phyloP scores from a whole-genome alignment of 2,888 invertebrate genomes.

The Acleris laterana region DNA sequence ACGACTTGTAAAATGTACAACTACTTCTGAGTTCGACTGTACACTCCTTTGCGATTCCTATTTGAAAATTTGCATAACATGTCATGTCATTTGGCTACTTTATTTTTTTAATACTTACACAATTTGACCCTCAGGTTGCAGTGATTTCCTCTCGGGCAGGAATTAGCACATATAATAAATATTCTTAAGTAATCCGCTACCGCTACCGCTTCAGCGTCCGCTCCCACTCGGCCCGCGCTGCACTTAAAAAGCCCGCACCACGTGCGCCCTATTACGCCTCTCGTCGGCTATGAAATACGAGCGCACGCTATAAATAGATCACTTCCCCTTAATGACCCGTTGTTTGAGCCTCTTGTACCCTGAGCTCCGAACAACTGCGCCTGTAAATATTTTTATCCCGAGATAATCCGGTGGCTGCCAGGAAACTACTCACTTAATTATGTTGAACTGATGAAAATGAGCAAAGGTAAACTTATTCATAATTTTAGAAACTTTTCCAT shows the following conservation, averaged over 20 bases:
- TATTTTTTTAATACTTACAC: too few relatives aligned
- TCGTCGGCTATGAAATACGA: constrained; percentile 74
- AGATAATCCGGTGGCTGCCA: constrained; percentile 30
- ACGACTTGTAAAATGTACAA: too few relatives aligned
- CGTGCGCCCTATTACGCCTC: constrained; percentile 76
- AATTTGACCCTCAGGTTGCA: too few relatives aligned
- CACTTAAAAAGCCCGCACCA: constrained; percentile 49
- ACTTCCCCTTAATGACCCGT: constrained; percentile 72
- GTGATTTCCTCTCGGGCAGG: too few relatives aligned
- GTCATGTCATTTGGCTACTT: too few relatives aligned
- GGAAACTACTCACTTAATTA: constrained; percentile 11
- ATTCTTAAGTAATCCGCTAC: background rate
- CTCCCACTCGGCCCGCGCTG: constrained; percentile 31
- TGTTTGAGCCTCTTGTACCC: constrained; percentile 59
- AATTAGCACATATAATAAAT: too few relatives aligned
- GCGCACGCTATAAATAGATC: constrained; percentile 62
- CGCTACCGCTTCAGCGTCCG: constrained; percentile 18
- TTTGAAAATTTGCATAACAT: too few relatives aligned
- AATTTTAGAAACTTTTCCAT: too few relatives aligned
- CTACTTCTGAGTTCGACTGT: too few relatives aligned
- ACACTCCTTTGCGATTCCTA: too few relatives aligned
- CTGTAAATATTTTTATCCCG: constrained; percentile 40
- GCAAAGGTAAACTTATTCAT: background rate
- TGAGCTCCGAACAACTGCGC: constrained; percentile 47
- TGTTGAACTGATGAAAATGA: background rate